phyloP scores from a whole-genome alignment of 2,113 vertebrate species.

The Natator depressus region DNA sequence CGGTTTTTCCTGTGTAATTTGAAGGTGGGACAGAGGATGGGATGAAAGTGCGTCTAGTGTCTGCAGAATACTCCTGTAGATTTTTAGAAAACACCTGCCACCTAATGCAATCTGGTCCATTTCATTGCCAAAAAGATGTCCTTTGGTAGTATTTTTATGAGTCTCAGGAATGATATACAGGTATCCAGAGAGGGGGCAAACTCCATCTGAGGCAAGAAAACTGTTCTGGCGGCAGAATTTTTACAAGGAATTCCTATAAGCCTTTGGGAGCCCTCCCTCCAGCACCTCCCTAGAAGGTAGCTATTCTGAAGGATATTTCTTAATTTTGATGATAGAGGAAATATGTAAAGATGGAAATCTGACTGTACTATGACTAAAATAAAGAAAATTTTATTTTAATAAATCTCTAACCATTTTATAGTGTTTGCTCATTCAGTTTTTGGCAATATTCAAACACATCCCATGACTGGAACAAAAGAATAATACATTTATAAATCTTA shows the following conservation, averaged over 20 bases:
- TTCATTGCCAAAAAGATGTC: background rate
- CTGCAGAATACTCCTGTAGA: background rate
- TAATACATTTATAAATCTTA: constrained; percentile 43
- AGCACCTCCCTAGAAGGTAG: background rate
- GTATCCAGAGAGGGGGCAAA: background rate
- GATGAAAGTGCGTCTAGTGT: background rate
- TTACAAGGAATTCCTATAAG: background rate
- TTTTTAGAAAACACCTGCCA: constrained; percentile 1
- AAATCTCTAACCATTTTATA: constrained; percentile 6
- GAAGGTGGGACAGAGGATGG: background rate
- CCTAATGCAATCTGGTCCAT: background rate
- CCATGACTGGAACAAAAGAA: background rate
- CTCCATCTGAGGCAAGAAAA: background rate
- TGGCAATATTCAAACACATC: background rate
- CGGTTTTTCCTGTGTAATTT: background rate
- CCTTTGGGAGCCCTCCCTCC: background rate
- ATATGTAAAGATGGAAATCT: constrained; percentile 20
- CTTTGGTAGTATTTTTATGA: background rate
- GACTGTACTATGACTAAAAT: constrained; percentile 11
- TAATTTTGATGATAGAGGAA: background rate
- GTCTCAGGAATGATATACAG: background rate
- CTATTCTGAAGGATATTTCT: background rate
- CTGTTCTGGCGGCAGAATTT: background rate
- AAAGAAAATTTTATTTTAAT: constrained; percentile 50
- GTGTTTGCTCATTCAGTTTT: constrained; percentile 1